phyloP scores from a whole-genome alignment of 2,113 vertebrate genomes.

The Psilopogon haemacephalus region DNA sequence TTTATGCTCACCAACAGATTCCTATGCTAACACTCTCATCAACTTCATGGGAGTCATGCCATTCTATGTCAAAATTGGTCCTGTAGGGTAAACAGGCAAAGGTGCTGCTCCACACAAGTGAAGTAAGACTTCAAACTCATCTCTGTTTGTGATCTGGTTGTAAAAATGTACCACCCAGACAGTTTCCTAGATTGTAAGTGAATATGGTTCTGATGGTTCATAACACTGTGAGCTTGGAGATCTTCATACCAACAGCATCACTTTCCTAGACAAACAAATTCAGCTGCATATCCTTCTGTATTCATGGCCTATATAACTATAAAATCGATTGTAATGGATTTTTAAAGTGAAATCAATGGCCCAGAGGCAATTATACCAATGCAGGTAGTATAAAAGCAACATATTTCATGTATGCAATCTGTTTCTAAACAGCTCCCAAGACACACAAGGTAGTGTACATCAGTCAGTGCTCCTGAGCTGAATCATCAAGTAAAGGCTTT shows the following conservation, averaged over 20 bases:
- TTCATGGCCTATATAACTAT: slow-evolving; percentile 11
- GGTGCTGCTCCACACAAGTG: not conserved
- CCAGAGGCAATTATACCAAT: slow-evolving; percentile 17
- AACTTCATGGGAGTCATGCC: not conserved
- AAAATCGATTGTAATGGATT: slow-evolving; percentile 28
- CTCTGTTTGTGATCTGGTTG: not conserved
- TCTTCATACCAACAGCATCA: not conserved
- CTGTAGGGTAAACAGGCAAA: not conserved
- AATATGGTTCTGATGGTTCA: not conserved
- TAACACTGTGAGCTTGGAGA: not conserved
- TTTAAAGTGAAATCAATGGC: slow-evolving; percentile 20
- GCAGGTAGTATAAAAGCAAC: slow-evolving; percentile 21
- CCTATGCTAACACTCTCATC: not conserved
- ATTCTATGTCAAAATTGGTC: not conserved
- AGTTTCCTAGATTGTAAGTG: not conserved
- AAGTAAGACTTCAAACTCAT: not conserved
- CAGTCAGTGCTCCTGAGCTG: not conserved
- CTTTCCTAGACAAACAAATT: not conserved
- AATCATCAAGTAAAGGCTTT: slow-evolving; percentile 12
- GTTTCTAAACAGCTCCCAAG: not conserved
- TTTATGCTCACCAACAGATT: not conserved
- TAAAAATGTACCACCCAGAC: not conserved
- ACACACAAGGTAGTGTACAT: not conserved
- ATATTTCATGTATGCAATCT: slow-evolving; percentile 30
- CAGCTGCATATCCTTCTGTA: not conserved